Conservation (phyloP, 2,113 vertebrate species). For the Rhagologus leucostigma region DNA sequence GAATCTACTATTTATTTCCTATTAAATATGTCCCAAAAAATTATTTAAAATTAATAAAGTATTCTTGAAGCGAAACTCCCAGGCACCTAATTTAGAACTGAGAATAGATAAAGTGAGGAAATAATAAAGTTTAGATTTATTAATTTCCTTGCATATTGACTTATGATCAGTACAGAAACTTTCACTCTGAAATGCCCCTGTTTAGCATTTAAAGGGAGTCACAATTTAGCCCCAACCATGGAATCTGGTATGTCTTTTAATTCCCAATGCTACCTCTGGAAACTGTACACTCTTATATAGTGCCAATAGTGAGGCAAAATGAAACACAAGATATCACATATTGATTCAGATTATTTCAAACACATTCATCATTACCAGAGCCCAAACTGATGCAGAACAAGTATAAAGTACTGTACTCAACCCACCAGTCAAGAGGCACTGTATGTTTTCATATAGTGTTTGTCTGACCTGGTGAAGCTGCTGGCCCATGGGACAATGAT, state of each 20-base stretch:
- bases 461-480: not conserved
- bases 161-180: not conserved
- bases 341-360: not conserved
- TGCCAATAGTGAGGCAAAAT: not conserved
- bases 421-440: fast-evolving
- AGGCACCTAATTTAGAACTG: not conserved
- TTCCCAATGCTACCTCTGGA: not conserved
- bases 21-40: not conserved
- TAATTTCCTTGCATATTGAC: not conserved
- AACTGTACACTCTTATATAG: not conserved
- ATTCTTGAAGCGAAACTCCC: not conserved
- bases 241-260: not conserved
- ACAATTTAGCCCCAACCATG: not conserved
- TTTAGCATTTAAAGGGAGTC: not conserved
- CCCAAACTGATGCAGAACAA: not conserved
- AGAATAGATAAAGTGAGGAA: not conserved
- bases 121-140: not conserved
- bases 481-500: not conserved
- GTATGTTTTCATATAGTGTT: not conserved
- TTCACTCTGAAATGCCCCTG: not conserved
- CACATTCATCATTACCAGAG: not conserved
- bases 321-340: not conserved
- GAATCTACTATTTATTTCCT: not conserved
- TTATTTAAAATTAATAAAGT: not conserved
- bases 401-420: not conserved